These are phyloP conservation scores for Eutolmus rufibarbis DNA, from an alignment of 2,888 invertebrate genomes.

Conservation along the genomic window DNA sequence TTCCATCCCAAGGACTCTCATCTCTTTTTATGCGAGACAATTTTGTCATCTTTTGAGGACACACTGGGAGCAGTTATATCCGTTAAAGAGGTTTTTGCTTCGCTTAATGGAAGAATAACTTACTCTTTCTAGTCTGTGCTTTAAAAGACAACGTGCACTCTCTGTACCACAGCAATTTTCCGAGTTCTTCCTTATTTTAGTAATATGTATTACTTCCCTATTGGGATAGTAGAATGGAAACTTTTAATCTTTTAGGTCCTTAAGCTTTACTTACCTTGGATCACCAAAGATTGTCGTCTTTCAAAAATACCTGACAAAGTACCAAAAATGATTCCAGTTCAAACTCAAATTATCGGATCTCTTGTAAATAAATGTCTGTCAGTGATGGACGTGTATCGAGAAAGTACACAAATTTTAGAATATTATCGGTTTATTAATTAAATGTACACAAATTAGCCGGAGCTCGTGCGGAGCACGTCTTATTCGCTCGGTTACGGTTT, in stretches of 20 bases:
- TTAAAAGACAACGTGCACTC: background rate
- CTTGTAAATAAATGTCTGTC: no score
- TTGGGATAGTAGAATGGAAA: background rate
- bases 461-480: no score
- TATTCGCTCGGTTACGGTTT: no score
- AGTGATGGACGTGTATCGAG: no score
- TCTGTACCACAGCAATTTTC: background rate
- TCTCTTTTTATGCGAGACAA: conserved; percentile 19
- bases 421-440: no score
- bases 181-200: background rate
- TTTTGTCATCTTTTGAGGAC: background rate
- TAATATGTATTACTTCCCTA: background rate
- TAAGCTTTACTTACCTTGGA: no score
- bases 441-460: no score
- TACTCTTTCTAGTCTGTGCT: background rate
- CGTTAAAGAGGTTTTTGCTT: conserved; percentile 11
- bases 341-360: no score
- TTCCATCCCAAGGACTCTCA: background rate
- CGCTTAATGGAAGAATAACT: background rate
- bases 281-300: no score
- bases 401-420: no score
- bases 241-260: background rate
- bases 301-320: no score
- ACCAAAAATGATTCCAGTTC: no score
- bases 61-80: background rate